Base-by-base conservation (phyloP, 2,113 vertebrate species). In the Diadophis punctatus region DNA sequence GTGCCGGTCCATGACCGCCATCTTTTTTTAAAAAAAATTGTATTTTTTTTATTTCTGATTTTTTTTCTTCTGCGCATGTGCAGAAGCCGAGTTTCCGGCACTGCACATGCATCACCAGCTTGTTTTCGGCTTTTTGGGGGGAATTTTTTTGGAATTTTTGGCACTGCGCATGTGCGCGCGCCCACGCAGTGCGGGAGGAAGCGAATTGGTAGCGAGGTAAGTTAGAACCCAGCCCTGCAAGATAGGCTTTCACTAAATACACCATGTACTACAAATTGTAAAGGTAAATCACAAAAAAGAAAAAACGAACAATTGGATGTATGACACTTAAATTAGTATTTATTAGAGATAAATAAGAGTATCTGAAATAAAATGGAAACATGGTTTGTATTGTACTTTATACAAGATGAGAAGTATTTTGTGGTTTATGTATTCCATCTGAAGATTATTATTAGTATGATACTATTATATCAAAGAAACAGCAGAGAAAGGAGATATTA, bases 391-490 rank as follows among this genome's bases (percentile, higher is more conserved):
- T 56, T 91, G 56, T 91, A 93, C 22, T 89, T 27, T 48, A n/a
- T 6, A 91, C 90, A 95, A 90, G 63, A 63, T 87, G 94, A 84
- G 90, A 89, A 90, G 48, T 55, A 93, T 93, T 89, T 92, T 55
- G 20, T 90, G 90, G 89, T 34, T 51, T 95, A 93, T 91, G 90
- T 91, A 53, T 95, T 94, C 92, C 90, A 86, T 63, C 53, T 8
- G 8, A 92, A 94, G 94, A 94, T 91, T 95, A 90, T 94, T 92
- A 91, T 94, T 46, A 86, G n/a, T 51, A 90, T 60, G 49, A 94
- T 80, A 92, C 90, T 84, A 88, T 55, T 49, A 93, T 94, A 87
- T 93, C 92, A 94, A 94, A 53, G 95, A 91, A 52, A 91, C 3
- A 43, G 43, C 60, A 92, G 90, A 94, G 96, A 95, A 93, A 92